Base-by-base conservation (phyloP, 2,888 invertebrate genomes). In the Pocota personata region DNA sequence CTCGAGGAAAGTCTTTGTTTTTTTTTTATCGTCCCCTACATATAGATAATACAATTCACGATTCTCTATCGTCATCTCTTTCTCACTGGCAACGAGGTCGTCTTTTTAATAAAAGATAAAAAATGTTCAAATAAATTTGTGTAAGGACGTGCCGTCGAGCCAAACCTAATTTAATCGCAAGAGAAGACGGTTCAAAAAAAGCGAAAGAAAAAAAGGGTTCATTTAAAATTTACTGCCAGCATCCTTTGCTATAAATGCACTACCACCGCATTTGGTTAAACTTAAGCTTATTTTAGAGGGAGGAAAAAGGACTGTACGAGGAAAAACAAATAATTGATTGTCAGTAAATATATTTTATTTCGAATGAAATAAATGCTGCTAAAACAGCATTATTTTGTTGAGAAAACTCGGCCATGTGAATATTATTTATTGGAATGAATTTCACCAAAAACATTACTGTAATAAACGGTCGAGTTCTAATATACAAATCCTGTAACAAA, bases 111-210 rank as follows among this genome's bases (percentile, higher is more conserved):
- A 83, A 76, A 72, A 55, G 32, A 71, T 55, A 71, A 84, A 72
- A 75, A 67, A 71, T 48, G 58, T 24, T 71, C 32, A 84, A 72
- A 66, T 82, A 71, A 75, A 84, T 80, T 86, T 77, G 66, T 82
- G 30, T 35, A 82, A 71, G 46, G 76, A 76, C 80, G 80, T 86
- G 86, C 60, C 32, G 52, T 82, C 67, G 37, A 55, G 66, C 55
- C 58, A 82, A 86, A 82, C 66, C 76, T 82, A 77, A 86, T 86
- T 77, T 77, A 82, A 86, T 82, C 76, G 72, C 60, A 50, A 35
- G 46, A 21, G 62, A 84, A 73, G 52, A 67, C 60, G 43, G 40
- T 66, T 58, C 16, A 27, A 46, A 66, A 43, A 27, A 21, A 58
- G 19, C 27, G 14, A 58, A 24, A 62, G 40, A 16, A 35, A 72